Evolutionary conservation across 53 echinoderm and acorn worm genomes (phyloP).

Genomic region (Zoroaster sp.): DNA sequence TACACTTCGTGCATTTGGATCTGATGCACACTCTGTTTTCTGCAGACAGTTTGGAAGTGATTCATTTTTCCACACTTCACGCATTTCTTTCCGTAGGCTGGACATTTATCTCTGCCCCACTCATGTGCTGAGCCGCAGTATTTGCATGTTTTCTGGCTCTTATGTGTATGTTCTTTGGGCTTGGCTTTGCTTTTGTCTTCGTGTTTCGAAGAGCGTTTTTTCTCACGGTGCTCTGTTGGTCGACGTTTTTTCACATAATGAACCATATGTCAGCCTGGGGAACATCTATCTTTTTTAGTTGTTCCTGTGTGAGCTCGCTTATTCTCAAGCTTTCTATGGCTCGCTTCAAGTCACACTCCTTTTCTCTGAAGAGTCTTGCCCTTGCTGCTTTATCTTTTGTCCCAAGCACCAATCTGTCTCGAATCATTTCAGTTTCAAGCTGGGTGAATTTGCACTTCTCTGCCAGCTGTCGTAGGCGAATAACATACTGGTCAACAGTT

Average conservation of each 20-base stretch:
- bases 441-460: conserved; percentile 41
- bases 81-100: conserved; percentile 50
- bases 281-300: conserved; percentile 16
- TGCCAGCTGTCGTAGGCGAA: conserved; percentile 35
- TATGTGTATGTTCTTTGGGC: background rate
- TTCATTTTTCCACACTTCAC: conserved; percentile 9
- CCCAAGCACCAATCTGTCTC: conserved; percentile 49
- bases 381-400: conserved; percentile 43
- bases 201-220: background rate
- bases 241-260: background rate
- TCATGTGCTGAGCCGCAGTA: conserved; percentile 19
- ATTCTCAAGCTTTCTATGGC: conserved; percentile 38
- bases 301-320: conserved; percentile 37
- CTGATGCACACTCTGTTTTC: background rate
- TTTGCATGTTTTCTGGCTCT: background rate
- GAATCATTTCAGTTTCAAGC: conserved; percentile 50
- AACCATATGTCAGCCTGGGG: background rate
- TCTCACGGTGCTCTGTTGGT: background rate
- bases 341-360: conserved; percentile 24
- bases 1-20: background rate
- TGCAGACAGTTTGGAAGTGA: conserved; percentile 51
- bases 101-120: conserved; percentile 18
- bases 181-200: background rate
- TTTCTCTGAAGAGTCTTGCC: conserved; percentile 47
- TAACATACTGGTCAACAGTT: conserved; percentile 48